Conservation (phyloP, 2,888 invertebrate species). For the Perdita meconis region DNA sequence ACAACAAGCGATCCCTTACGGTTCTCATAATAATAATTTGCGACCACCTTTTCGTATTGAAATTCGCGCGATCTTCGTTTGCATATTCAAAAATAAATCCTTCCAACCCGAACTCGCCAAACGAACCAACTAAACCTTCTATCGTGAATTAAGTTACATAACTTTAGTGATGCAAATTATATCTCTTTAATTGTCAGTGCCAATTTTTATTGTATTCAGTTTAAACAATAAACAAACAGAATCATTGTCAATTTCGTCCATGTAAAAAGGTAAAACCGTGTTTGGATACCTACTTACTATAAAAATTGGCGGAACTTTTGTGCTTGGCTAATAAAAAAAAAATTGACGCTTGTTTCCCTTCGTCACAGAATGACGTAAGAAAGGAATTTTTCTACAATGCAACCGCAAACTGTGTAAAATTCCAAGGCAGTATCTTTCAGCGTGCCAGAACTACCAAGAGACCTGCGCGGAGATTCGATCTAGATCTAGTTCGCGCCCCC, state of each 20-base stretch:
- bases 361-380: too few relatives aligned
- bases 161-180: too few relatives aligned
- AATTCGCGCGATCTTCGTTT: slow-evolving; percentile 13
- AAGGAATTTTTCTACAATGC: not conserved
- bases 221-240: too few relatives aligned
- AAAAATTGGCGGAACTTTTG: too few relatives aligned
- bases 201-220: too few relatives aligned
- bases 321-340: too few relatives aligned
- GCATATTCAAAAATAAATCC: not conserved
- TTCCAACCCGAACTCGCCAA: not conserved
- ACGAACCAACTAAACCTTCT: not conserved
- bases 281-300: too few relatives aligned
- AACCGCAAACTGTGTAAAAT: not conserved
- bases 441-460: not conserved
- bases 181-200: too few relatives aligned
- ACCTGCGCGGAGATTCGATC: slow-evolving; percentile 34
- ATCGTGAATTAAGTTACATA: too few relatives aligned
- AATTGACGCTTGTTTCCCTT: too few relatives aligned
- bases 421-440: slow-evolving; percentile 1
- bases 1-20: slow-evolving; percentile 42
- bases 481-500: slow-evolving; percentile 47
- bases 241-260: too few relatives aligned
- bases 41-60: slow-evolving; percentile 13
- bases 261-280: too few relatives aligned
- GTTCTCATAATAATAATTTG: slow-evolving; percentile 50